phyloP scores from a whole-genome alignment of 2,113 vertebrate genomes.

The Montifringilla adamsi region DNA sequence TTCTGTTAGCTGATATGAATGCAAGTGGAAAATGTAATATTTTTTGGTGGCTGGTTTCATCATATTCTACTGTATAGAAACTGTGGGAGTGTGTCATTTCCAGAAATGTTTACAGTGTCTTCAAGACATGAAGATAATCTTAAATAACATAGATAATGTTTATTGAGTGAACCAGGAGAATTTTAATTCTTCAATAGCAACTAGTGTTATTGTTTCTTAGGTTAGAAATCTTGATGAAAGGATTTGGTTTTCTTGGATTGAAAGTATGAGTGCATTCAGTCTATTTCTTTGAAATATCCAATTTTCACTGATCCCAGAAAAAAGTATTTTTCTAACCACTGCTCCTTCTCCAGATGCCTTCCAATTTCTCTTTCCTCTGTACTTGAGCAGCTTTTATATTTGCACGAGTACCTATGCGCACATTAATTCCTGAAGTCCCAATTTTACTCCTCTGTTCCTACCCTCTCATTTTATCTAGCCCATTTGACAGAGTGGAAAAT shows the following conservation, averaged over 20 bases:
- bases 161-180: not conserved
- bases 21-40: slow-evolving; percentile 62
- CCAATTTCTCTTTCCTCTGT: not conserved
- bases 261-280: not conserved
- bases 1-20: slow-evolving; percentile 45
- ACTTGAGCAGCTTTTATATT: not conserved
- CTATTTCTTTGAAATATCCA: not conserved
- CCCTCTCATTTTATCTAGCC: not conserved
- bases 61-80: slow-evolving; percentile 32
- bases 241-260: not conserved
- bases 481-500: not conserved
- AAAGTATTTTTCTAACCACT: not conserved
- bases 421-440: not conserved
- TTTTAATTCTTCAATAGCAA: slow-evolving; percentile 12
- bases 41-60: slow-evolving; percentile 63
- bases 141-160: not conserved
- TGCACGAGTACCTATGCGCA: not conserved
- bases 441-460: slow-evolving; percentile 10
- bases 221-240: not conserved
- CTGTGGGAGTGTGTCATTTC: slow-evolving; percentile 38
- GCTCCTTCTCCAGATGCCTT: not conserved
- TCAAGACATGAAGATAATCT: slow-evolving; percentile 37
- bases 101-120: slow-evolving; percentile 25
- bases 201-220: not conserved
- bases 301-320: not conserved